Conservation (phyloP, 2,888 invertebrate genomes). For the Trissoscelio sp. region DNA sequence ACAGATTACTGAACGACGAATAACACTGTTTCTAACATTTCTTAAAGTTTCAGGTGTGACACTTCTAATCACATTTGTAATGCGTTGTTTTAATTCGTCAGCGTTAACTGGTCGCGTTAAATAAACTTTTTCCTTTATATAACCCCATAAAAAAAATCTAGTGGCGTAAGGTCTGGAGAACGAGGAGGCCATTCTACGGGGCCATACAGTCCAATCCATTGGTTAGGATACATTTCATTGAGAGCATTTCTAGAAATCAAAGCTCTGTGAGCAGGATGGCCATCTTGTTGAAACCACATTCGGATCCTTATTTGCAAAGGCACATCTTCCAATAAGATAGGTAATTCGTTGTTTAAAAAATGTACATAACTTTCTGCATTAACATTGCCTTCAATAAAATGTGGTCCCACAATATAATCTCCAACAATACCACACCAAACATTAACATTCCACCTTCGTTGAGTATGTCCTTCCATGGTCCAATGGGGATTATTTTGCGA, state of each 20-base stretch:
- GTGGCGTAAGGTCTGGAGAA: not conserved
- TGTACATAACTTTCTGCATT: too few species aligned
- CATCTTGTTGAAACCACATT: conserved; percentile 16
- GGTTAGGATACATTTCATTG: not conserved
- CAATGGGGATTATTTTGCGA: not conserved
- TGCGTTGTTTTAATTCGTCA: too few species aligned
- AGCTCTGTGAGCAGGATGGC: conserved; percentile 1
- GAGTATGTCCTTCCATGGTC: not conserved
- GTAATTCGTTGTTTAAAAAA: too few species aligned
- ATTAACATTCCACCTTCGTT: not conserved
- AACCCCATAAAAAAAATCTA: conserved; percentile 11
- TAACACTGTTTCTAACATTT: too few species aligned
- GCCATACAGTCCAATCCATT: not conserved
- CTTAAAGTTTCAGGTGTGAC: too few species aligned
- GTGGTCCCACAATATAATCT: not conserved
- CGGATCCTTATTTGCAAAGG: too few species aligned
- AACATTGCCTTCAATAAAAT: conserved; percentile 1
- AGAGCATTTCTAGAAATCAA: not conserved
- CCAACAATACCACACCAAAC: conserved; percentile 1
- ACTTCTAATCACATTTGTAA: too few species aligned
- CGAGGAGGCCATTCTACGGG: conserved; percentile 1
- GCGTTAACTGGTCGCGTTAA: too few species aligned
- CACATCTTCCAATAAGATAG: too few species aligned
- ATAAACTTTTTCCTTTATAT: too few species aligned
- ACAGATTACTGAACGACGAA: too few species aligned